Evolutionary conservation across 2,113 vertebrate genomes (phyloP), one percentile per base, ranked within the genome.

Genomic region (Psettodes erumei): DNA sequence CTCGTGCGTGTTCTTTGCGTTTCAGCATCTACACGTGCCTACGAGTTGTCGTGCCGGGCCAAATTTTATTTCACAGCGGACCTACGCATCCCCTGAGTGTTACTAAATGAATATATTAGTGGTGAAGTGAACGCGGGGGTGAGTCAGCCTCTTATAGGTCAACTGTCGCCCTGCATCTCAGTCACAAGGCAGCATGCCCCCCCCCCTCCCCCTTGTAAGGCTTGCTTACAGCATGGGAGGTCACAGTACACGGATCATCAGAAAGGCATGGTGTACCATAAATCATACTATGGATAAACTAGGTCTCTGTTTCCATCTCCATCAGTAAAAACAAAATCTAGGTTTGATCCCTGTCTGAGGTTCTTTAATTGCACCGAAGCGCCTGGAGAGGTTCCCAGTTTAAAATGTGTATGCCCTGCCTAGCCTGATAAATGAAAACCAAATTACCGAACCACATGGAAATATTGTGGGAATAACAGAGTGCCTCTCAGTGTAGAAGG

Each of bases 91-190:
- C 88, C 87, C 75, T 76, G 79, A 88, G 92, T 85, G 45, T 81
- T 79, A 82, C 82, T 91, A 91, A 92, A 83, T 88, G 90, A 89
- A 89, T 92, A 92, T 92, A 92, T 93, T 91, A 90, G 83, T 86
- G 85, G 79, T 88, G 85, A 89, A 91, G 91, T 89, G 87, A 91
- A 90, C 63, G 68, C 79, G 88, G 84, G 91, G 88, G 84, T 92
- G 92, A 93, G 87, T 94, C 90, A 93, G 88, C 89, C 80, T 80
- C 90, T 92, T 88, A 90, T 93, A 93, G 94, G 92, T 94, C 94
- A 94, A 87, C 93, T 94, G 94, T 93, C 92, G 68, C 86, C 88
- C 84, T 88, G 78, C 86, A 91, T 94, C 85, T 92, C 86, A 86
- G 90, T 93, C 92, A 93, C 87, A 90, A 80, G 72, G 77, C 79